Conservation (phyloP, 2,888 invertebrate genomes). For the Endomychus coccineus region DNA sequence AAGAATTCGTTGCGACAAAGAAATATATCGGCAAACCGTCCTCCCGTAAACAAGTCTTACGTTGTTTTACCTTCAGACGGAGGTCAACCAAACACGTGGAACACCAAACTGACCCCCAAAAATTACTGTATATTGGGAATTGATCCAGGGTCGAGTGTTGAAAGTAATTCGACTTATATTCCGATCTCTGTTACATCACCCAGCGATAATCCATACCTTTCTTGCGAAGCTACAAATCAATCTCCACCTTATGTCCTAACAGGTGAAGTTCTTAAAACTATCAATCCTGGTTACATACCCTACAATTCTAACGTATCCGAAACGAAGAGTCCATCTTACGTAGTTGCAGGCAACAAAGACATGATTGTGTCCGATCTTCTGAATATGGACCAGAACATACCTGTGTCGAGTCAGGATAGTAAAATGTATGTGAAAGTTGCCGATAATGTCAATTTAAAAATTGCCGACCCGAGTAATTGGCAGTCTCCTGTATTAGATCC, state of each 20-base stretch:
- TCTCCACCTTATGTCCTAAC: conserved; percentile 28
- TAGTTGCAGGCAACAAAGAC: conserved; percentile 32
- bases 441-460: conserved; percentile 17
- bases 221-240: conserved; percentile 21
- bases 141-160: conserved; percentile 21
- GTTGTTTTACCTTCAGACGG: conserved; percentile 27
- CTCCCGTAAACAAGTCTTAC: conserved; percentile 23
- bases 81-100: conserved; percentile 5
- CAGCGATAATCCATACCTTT: conserved; percentile 18
- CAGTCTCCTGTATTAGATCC: conserved; percentile 22
- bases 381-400: conserved; percentile 14
- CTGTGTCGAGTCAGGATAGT: conserved; percentile 18
- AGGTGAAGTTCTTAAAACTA: conserved; percentile 27
- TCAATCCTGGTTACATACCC: conserved; percentile 33
- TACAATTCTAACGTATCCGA: conserved; percentile 20
- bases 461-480: conserved; percentile 20
- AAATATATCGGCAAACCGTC: conserved; percentile 24
- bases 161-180: conserved; percentile 25
- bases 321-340: conserved; percentile 28
- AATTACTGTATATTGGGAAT: conserved; percentile 34
- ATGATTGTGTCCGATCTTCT: conserved; percentile 20
- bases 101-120: conserved; percentile 10
- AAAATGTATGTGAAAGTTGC: conserved; percentile 26
- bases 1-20: conserved; percentile 31
- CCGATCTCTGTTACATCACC: conserved; percentile 16